phyloP scores from a whole-genome alignment of 2,888 invertebrate genomes.

The Nemoura dubitans region DNA sequence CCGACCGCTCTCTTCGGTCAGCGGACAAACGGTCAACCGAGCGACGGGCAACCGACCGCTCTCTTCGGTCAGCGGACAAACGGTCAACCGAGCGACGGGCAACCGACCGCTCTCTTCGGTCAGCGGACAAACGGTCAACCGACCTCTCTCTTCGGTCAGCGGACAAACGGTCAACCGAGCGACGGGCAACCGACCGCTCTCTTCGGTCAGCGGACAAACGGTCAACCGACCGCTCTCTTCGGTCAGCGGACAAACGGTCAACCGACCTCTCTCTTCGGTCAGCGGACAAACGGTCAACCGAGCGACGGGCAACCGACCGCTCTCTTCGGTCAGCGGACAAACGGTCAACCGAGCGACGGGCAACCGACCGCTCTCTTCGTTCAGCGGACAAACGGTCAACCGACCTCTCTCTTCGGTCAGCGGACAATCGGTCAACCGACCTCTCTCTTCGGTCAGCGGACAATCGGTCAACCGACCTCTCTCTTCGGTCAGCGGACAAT shows the following conservation, averaged over 20 bases:
- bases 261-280: neutral
- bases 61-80: neutral
- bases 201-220: neutral
- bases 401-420: no score
- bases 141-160: neutral
- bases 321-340: no score
- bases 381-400: neutral
- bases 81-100: neutral
- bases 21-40: neutral
- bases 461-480: no score
- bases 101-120: neutral
- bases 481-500: no score
- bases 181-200: neutral
- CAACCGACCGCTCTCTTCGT: conserved; percentile 4
- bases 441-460: neutral
- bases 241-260: no score
- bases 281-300: neutral
- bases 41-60: neutral
- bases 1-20: neutral
- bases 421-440: neutral
- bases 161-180: neutral
- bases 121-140: neutral
- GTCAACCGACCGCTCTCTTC: neutral
- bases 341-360: neutral
- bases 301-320: no score